Percentiles rank a stretch among this genome's conserved stretches.
Conservation (phyloP, 2,888 invertebrate species). For the Pollenia labialis region DNA sequence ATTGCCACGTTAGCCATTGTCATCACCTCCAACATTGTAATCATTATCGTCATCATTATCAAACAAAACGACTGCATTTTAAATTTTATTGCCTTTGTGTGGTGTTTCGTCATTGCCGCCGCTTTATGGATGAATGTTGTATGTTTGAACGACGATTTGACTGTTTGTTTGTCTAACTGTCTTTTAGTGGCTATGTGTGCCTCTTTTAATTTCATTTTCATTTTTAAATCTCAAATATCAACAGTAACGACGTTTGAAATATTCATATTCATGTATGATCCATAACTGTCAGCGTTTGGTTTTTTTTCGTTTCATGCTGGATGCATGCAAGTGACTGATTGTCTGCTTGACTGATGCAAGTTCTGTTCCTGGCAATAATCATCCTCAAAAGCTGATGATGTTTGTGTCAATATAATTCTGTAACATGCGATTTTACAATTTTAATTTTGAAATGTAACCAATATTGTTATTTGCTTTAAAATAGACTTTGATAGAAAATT, state of each 20-base stretch:
- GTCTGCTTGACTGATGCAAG: conserved; percentile 6
- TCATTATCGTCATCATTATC: conserved; percentile 55
- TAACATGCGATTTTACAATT: not conserved
- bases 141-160: not conserved
- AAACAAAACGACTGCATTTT: conserved; percentile 35
- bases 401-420: conserved; percentile 20
- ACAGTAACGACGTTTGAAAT: conserved; percentile 45
- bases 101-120: not conserved
- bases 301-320: conserved; percentile 14
- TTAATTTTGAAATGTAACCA: not conserved
- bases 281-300: conserved; percentile 55
- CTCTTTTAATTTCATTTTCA: not conserved
- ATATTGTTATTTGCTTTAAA: conserved; percentile 13
- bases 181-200: not conserved
- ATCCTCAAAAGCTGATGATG: not conserved
- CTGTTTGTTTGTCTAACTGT: not conserved
- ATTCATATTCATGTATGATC: conserved; percentile 55
- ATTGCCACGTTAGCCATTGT: conserved; percentile 66
- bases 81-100: conserved; percentile 46
- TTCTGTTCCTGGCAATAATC: conserved; percentile 28
- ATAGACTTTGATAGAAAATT: conserved; percentile 14
- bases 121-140: not conserved
- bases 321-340: not conserved
- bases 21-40: conserved; percentile 61
- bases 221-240: conserved; percentile 44